phyloP scores from a whole-genome alignment of 92 coral and sea anemone species.

The Nematostella vectensis region DNA sequence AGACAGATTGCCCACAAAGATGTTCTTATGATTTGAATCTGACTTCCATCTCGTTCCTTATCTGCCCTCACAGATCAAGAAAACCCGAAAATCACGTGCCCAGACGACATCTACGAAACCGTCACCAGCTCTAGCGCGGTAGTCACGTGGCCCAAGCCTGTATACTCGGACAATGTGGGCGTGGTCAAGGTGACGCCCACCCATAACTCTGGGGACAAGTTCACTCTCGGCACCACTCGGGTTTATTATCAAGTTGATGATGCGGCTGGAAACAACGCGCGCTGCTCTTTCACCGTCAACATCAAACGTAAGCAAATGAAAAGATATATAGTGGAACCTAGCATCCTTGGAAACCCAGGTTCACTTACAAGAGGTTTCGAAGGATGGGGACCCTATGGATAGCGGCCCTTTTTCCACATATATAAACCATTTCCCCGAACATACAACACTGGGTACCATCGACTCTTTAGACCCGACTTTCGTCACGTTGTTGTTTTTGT shows the following conservation, averaged over 20 bases:
- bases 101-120: constrained; percentile 23
- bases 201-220: constrained; percentile 39
- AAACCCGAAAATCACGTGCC: constrained; percentile 62
- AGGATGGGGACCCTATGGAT: no score
- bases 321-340: no score
- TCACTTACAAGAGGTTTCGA: no score
- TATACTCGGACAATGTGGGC: constrained; percentile 71
- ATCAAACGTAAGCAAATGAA: constrained; percentile 52
- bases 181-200: constrained; percentile 44
- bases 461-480: no score
- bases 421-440: no score
- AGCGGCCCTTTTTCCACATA: no score
- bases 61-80: constrained; percentile 65
- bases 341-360: no score
- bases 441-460: no score
- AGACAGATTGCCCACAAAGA: no score
- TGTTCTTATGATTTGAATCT: no score
- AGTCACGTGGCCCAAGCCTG: constrained; percentile 69
- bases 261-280: constrained; percentile 37
- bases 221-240: constrained; percentile 27
- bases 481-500: no score
- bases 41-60: no score
- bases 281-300: constrained; percentile 37
- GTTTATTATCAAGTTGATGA: constrained; percentile 51
- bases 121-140: constrained; percentile 12